Conservation (phyloP, 1,140 invertebrate species). For the Pteromalus puparum region DNA sequence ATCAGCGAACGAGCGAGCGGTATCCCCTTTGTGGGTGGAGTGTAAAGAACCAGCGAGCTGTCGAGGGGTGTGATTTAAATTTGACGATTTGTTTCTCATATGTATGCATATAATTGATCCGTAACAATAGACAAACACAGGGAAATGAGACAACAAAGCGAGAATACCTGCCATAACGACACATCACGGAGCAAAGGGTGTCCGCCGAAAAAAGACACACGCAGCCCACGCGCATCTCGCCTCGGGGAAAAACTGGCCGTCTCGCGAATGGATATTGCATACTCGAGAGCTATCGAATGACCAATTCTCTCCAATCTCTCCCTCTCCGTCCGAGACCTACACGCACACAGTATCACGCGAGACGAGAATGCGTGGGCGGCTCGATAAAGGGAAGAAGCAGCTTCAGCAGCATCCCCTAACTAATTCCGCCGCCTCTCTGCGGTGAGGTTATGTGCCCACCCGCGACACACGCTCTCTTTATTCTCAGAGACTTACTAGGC, state of each 20-base stretch:
- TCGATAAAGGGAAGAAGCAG: conserved; percentile 41
- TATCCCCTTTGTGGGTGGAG: conserved; percentile 17
- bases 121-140: not conserved
- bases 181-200: not conserved
- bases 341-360: not conserved
- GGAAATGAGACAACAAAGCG: not conserved
- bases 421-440: conserved; percentile 55
- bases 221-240: not conserved
- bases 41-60: not conserved
- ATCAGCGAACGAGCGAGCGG: not conserved
- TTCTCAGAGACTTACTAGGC: not conserved
- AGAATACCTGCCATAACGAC: conserved; percentile 11
- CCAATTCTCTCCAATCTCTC: conserved; percentile 20
- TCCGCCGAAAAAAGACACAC: not conserved
- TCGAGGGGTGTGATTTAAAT: not conserved
- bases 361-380: conserved; percentile 16
- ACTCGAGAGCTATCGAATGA: conserved; percentile 47
- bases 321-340: not conserved
- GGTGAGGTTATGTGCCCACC: not conserved
- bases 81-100: too few relatives aligned
- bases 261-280: conserved; percentile 46
- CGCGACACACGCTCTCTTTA: not conserved
- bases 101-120: not conserved
- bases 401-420: conserved; percentile 14
- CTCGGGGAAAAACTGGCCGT: not conserved